Base-by-base conservation (phyloP, 2,888 invertebrate genomes). In the Aspidiotus destructor region DNA sequence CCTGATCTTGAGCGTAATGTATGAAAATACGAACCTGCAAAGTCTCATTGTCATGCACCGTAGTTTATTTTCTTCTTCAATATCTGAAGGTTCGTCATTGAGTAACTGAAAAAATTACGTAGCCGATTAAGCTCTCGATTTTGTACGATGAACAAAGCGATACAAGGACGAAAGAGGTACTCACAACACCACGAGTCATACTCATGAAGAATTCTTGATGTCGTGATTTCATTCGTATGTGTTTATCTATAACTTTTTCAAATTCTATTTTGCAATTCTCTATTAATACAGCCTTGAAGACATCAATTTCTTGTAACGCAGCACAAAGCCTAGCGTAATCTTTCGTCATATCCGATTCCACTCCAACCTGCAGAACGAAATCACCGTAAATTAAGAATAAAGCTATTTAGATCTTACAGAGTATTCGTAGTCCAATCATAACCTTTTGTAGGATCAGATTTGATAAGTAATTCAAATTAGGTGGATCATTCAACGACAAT, bases 151-250 rank as follows among this genome's bases (percentile, higher is more conserved):
- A 8, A 54, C 15, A 9, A 1, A 7, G 17, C 3, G 17, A 54
- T 2, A 16, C 9, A 52, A 11, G 3, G 52, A 52, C 5, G 2
- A n/a, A 11, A 28, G 3, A 57, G 8, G 1, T 13, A 60, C 65
- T 65, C 40, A 65, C 65, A 16, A 65, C 65, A 44, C 65, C 65
- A 17, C 65, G 55, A 15, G 65, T 65, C 65, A 65, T 65, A 58
- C 65, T 65, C 65, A 65, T 65, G 65, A 65, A 65, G 60, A 65
- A 65, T 44, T 65, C 65, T 17, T 65, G 65, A 65, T 65, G 65
- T 48, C 65, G 42, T 17, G 65, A 65, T 48, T 65, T 65, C 65
- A 65, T 65, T 48, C 65, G 57, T 42, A 65, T 65, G 48, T 65
- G 65, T 48, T 65, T 65, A 57, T 65, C 65, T 40, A 65, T 65